phyloP scores from a whole-genome alignment of 2,888 invertebrate species.

The Cephus pygmeus region DNA sequence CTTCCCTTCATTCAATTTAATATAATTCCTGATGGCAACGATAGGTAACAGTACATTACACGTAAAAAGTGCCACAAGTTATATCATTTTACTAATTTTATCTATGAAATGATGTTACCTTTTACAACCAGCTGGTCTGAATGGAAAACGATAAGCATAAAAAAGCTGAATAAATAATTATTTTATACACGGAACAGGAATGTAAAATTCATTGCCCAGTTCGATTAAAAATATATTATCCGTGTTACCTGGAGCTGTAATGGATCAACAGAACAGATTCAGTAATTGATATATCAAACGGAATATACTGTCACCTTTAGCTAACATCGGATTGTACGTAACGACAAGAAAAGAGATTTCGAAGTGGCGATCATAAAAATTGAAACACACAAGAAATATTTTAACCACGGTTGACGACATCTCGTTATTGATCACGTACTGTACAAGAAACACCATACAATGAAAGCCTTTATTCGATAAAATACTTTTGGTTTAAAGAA shows the following conservation, averaged over 20 bases:
- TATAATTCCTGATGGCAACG: not conserved
- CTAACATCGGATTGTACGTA: slow-evolving; percentile 27
- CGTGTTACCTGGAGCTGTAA: not conserved
- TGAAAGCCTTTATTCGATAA: slow-evolving; percentile 21
- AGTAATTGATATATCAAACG: not conserved
- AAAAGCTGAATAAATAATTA: not conserved
- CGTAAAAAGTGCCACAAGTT: slow-evolving; percentile 13
- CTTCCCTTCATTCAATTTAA: slow-evolving; percentile 11
- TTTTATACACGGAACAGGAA: not conserved
- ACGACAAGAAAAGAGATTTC: slow-evolving; percentile 21
- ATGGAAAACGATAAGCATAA: not conserved
- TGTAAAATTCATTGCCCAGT: not conserved
- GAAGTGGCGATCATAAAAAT: slow-evolving; percentile 16
- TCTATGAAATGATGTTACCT: slow-evolving; percentile 5
- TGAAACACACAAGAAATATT: slow-evolving; percentile 11
- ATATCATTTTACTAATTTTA: slow-evolving; percentile 20
- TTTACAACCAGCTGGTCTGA: not conserved
- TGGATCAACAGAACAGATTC: not conserved
- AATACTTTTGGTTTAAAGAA: slow-evolving; percentile 26
- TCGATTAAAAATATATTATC: not conserved
- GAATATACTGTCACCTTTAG: not conserved
- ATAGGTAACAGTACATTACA: not conserved
- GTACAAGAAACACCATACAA: slow-evolving; percentile 25
- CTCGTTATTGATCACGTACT: slow-evolving; percentile 14
- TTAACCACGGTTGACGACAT: slow-evolving; percentile 7